Conservation (phyloP, 2,113 vertebrate species). For the Brachyistius frenatus region DNA sequence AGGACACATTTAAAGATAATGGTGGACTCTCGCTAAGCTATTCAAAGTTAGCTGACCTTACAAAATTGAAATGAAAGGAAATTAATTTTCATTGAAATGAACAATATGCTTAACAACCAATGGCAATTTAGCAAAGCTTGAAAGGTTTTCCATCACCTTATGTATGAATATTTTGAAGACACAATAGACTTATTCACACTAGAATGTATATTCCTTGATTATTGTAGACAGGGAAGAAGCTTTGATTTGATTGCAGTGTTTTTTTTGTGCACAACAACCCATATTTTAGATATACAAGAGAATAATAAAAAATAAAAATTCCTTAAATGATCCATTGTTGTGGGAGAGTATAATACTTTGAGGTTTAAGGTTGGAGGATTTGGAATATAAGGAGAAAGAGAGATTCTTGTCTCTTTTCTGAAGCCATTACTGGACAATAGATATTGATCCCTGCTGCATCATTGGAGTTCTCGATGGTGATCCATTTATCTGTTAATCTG, state of each 20-base stretch:
- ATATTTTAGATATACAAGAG: constrained; percentile 11
- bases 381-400: constrained; percentile 44
- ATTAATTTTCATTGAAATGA: constrained; percentile 84
- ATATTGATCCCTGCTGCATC: constrained; percentile 77
- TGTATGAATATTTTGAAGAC: constrained; percentile 40
- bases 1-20: constrained; percentile 82
- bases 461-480: constrained; percentile 74
- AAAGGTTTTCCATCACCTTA: constrained; percentile 69
- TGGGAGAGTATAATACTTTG: constrained; percentile 7
- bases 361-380: neutral
- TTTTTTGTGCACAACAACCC: neutral
- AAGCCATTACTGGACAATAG: constrained; percentile 75
- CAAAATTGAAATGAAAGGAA: constrained; percentile 81
- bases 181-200: constrained; percentile 21
- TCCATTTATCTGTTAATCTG: constrained; percentile 83
- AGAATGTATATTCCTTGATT: constrained; percentile 37
- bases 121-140: constrained; percentile 70
- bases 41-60: constrained; percentile 85
- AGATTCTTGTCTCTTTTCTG: constrained; percentile 64
- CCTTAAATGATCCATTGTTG: neutral
- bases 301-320: constrained; percentile 1
- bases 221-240: constrained; percentile 17
- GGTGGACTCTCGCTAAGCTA: constrained; percentile 73
- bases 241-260: constrained; percentile 19
- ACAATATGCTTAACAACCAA: constrained; percentile 77